A percentile compares a stretch with the other conserved stretches of the same genome.
These are phyloP conservation scores for Melikaiella ostensackeni DNA, from an alignment of 2,888 invertebrate species.

Conservation along the genomic window DNA sequence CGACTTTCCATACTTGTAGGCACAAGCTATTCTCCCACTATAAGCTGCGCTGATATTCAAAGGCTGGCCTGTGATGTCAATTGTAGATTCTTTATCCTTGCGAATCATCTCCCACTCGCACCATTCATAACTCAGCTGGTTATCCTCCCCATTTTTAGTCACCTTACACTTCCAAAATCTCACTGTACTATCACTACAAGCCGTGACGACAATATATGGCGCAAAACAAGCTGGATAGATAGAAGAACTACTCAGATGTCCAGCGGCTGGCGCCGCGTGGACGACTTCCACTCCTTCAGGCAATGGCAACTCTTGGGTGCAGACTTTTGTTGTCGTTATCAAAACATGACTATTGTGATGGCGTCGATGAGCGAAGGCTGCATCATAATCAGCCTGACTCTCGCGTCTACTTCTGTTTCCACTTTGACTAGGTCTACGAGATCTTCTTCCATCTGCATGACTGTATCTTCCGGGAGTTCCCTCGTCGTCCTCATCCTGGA, in stretches of 20 bases:
- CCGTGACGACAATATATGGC: conserved; percentile 96
- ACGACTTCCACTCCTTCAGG: conserved; percentile 95
- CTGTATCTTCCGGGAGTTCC: conserved; percentile 71
- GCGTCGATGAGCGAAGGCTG: conserved; percentile 64
- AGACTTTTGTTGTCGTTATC: conserved; percentile 94
- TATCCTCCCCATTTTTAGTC: conserved; percentile 78
- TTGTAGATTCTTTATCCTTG: conserved; percentile 82
- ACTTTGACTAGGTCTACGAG: conserved; percentile 72
- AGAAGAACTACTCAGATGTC: conserved; percentile 97
- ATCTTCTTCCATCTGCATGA: conserved; percentile 69
- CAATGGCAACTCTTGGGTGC: conserved; percentile 91
- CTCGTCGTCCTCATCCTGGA: conserved; percentile 89
- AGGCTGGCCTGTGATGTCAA: conserved; percentile 90
- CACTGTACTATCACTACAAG: conserved; percentile 95
- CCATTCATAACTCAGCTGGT: conserved; percentile 83
- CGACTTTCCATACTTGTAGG: conserved; percentile 95
- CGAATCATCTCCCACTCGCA: conserved; percentile 94
- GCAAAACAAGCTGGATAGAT: conserved; percentile 99
- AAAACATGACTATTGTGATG: conserved; percentile 82
- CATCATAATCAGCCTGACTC: conserved; percentile 72
- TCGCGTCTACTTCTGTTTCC: conserved; percentile 69
- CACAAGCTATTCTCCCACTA: conserved; percentile 97
- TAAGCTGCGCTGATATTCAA: conserved; percentile 97
- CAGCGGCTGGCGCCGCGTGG: conserved; percentile 96
- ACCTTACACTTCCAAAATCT: conserved; percentile 92